Conservation (phyloP, 1,140 invertebrate genomes). For the Heliconius nattereri region DNA sequence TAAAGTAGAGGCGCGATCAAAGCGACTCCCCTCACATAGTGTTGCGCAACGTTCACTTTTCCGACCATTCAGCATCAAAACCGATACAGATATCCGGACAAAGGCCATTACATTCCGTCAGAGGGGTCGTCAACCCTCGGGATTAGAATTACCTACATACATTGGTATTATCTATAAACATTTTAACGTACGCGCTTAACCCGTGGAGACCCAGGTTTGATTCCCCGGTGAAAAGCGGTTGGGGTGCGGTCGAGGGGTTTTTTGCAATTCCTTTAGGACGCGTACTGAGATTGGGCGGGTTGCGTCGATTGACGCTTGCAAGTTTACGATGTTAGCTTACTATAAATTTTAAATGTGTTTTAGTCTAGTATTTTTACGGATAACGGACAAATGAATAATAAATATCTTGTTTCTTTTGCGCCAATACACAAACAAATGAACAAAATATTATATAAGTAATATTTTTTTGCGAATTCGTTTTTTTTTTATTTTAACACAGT, state of each 20-base stretch:
- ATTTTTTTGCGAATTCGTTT: too few relatives aligned
- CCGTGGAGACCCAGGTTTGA: slow-evolving; percentile 69
- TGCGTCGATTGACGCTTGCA: slow-evolving; percentile 58
- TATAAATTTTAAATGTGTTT: slow-evolving; percentile 3
- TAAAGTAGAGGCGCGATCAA: slow-evolving; percentile 38
- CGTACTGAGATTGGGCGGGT: slow-evolving; percentile 58
- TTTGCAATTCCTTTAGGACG: slow-evolving; percentile 64
- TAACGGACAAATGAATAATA: too few relatives aligned
- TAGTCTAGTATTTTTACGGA: neutral
- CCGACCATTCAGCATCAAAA: slow-evolving; percentile 56
- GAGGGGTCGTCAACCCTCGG: slow-evolving; percentile 51
- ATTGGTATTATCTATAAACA: slow-evolving; percentile 78
- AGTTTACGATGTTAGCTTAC: slow-evolving; percentile 12
- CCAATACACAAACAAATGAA: too few relatives aligned
- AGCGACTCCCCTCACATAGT: slow-evolving; percentile 42
- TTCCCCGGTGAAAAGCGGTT: slow-evolving; percentile 65
- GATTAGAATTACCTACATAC: slow-evolving; percentile 69
- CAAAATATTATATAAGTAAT: too few relatives aligned
- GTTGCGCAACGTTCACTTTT: slow-evolving; percentile 50
- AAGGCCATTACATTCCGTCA: slow-evolving; percentile 68
- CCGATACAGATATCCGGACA: slow-evolving; percentile 55
- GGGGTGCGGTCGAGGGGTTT: slow-evolving; percentile 66
- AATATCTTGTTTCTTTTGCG: too few relatives aligned
- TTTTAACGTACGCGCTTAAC: slow-evolving; percentile 77
- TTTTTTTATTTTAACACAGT: too few relatives aligned